Base-by-base conservation (phyloP, 2,113 vertebrate genomes). In the Balaeniceps rex region DNA sequence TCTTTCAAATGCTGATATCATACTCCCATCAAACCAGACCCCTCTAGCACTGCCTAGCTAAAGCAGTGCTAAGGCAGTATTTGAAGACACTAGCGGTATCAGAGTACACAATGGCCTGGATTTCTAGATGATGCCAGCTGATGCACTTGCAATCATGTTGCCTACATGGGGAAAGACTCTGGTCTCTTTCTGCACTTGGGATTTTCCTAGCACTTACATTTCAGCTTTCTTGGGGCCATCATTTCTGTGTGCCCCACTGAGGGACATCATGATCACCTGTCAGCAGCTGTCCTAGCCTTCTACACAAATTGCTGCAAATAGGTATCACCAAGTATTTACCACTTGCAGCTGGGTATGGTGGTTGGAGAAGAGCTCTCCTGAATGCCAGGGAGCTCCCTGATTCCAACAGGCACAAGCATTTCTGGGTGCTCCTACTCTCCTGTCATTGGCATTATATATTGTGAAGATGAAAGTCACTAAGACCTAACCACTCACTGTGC, bases 211-310 rank as follows among this genome's bases (percentile, higher is more conserved):
- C 16, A n/a, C 16, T 86, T 82, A 12, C 17, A 40, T 68, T 71
- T 90, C 1, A 31, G 13, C 33, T 18, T 64, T 87, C n/a, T 78
- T n/a, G 11, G 19, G 33, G 47, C n/a, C 19, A 26, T 69, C 47
- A 52, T 38, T 33, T 82, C 60, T 58, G 33, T 57, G 52, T 68
- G 40, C 14, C 14, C 29, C 40, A 9, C 31, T 31, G 23, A 82
- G 40, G 38, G 46, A 55, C 36, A 42, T 0, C 36, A 42, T 0
- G 0, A 10, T n/a, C 33, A 42, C 9, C 52, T 57, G 26, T 10
- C 22, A 47, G 71, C 2, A 2, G 26, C 22, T 57, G 33, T 72
- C 52, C 42, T 38, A 31, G 42, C 19, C 24, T 55, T 63, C 54
- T 57, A 68, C 33, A 25, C 18, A 47, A 15, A 31, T 11, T 24